Evolutionary conservation across 2,888 invertebrate species (phyloP).

Genomic region (Kryphioiulus occultus): DNA sequence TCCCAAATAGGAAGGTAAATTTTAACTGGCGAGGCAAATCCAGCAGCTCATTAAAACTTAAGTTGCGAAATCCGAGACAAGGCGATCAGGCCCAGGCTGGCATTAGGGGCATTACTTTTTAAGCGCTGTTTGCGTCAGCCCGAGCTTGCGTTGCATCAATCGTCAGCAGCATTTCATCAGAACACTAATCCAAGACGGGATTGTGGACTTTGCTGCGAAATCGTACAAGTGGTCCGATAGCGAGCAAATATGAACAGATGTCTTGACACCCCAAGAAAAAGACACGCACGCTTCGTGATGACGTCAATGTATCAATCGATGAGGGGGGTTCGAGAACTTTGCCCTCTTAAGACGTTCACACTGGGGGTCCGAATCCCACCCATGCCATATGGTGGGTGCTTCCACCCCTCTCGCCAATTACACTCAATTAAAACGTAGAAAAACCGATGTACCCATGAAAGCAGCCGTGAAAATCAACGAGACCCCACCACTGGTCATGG

Average conservation of each 20-base stretch:
- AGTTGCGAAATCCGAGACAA: not conserved
- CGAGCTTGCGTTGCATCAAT: slow-evolving; percentile 25
- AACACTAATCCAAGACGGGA: not conserved
- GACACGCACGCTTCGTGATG: not conserved
- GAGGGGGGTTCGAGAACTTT: not conserved
- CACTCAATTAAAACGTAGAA: not conserved
- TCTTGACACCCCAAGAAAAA: not conserved
- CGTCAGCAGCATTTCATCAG: slow-evolving; percentile 18
- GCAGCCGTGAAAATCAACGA: not conserved
- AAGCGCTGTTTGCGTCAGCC: not conserved
- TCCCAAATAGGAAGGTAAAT: not conserved
- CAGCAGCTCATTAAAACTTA: not conserved
- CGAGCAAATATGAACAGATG: slow-evolving; percentile 24
- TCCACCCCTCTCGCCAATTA: not conserved
- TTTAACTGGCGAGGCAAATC: not conserved
- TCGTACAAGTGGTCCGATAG: not conserved
- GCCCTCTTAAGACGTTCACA: not conserved
- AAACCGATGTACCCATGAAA: not conserved
- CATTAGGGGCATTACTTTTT: not conserved
- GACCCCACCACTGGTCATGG: not conserved
- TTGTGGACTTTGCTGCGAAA: not conserved
- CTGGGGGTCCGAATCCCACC: not conserved
- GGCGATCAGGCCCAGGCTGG: not conserved
- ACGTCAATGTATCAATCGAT: not conserved
- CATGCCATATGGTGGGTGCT: not conserved